These are phyloP conservation scores for Sebastes variabilis DNA, from an alignment of 2,797 vertebrate species.

Conservation along the genomic window DNA sequence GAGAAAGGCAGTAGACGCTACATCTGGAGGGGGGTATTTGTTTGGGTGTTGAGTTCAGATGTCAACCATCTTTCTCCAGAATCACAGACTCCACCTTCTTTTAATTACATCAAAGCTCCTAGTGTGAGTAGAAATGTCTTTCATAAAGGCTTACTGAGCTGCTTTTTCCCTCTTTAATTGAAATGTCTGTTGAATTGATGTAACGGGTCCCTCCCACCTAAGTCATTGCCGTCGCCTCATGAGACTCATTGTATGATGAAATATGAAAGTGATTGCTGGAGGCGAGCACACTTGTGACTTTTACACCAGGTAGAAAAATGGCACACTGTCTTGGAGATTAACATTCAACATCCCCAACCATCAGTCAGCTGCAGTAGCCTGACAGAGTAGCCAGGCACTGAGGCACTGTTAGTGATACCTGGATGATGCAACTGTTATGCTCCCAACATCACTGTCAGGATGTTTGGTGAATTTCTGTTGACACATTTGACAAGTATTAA, in stretches of 20 bases:
- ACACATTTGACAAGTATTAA: conserved; percentile 19
- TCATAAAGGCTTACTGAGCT: not conserved
- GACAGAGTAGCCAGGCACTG: not conserved
- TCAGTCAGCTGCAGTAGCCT: not conserved
- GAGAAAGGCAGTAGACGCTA: too few relatives aligned
- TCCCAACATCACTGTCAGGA: not conserved
- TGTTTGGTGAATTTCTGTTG: conserved; percentile 1
- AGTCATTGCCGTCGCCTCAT: not conserved
- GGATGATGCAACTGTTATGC: not conserved
- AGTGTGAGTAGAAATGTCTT: not conserved
- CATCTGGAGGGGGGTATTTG: too few relatives aligned
- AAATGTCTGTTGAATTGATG: not conserved
- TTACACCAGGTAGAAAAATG: not conserved
- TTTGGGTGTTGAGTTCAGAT: too few relatives aligned
- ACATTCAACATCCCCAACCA: not conserved
- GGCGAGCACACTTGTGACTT: not conserved
- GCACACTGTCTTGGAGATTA: not conserved
- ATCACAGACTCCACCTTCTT: not conserved
- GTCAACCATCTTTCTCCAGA: not conserved
- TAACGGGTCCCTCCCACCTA: not conserved
- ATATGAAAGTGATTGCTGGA: not conserved
- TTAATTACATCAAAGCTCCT: not conserved
- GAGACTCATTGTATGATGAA: not conserved
- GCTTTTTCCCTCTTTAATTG: not conserved
- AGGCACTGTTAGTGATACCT: not conserved